A percentile compares a stretch with the other conserved stretches of the same genome.
phyloP scores from a whole-genome alignment of 2,113 vertebrate species.

The Albula goreensis region DNA sequence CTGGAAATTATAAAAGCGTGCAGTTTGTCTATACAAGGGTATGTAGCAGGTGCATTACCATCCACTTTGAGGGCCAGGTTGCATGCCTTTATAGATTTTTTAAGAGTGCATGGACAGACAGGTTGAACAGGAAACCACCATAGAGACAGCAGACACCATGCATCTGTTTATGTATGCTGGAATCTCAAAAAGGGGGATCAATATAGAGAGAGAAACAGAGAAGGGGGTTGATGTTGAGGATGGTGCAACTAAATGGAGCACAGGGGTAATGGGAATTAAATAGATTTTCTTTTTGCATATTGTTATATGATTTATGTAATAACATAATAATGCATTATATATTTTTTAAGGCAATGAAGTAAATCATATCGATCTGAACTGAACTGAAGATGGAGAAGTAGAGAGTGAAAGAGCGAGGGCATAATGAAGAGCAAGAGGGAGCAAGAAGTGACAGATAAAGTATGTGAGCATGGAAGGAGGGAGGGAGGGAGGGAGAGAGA shows the following conservation, averaged over 20 bases:
- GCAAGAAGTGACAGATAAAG: background rate
- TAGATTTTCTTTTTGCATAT: too few relatives aligned
- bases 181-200: background rate
- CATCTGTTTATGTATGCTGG: background rate
- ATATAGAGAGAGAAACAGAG: constrained; percentile 1
- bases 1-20: background rate
- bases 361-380: too few relatives aligned
- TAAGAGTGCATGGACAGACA: background rate
- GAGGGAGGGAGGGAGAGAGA: background rate
- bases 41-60: background rate
- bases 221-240: background rate
- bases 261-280: too few relatives aligned
- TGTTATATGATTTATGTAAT: too few relatives aligned
- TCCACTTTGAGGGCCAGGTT: background rate
- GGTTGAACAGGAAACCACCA: background rate
- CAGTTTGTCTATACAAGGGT: background rate
- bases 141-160: background rate
- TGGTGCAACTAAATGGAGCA: too few relatives aligned
- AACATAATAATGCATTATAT: too few relatives aligned
- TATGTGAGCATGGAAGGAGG: background rate
- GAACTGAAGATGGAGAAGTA: background rate
- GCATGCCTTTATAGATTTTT: too few relatives aligned
- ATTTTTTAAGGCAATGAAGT: too few relatives aligned
- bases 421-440: background rate
- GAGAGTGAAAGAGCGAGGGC: background rate